Evolutionary conservation across 2,113 vertebrate genomes (phyloP).

Genomic region (Pseudopodoces humilis): DNA sequence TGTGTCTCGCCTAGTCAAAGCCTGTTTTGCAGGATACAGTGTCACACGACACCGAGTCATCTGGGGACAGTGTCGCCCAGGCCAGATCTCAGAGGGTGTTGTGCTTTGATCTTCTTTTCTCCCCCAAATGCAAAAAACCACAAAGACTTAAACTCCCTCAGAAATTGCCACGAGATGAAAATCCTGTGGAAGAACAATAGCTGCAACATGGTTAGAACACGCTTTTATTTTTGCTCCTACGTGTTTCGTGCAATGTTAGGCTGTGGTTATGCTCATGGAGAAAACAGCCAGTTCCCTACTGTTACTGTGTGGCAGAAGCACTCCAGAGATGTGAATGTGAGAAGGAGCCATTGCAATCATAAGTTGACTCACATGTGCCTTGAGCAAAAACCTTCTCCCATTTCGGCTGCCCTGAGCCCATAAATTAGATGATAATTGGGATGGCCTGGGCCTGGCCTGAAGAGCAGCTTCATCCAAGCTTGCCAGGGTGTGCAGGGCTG

Average conservation of each 20-base stretch:
- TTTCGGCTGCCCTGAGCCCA: not conserved
- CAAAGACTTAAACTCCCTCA: constrained; percentile 13
- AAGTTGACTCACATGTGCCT: not conserved
- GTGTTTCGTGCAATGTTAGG: not conserved
- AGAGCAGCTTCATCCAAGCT: not conserved
- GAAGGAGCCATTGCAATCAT: not conserved
- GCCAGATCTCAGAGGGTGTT: constrained; percentile 1
- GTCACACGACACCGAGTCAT: not conserved
- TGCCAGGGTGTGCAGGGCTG: not conserved
- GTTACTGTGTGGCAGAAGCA: constrained; percentile 17
- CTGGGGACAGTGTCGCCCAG: not conserved
- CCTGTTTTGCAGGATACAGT: not conserved
- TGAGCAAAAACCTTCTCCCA: not conserved
- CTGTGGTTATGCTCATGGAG: constrained; percentile 14
- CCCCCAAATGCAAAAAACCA: constrained; percentile 18
- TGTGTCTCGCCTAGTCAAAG: not conserved
- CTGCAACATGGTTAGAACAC: not conserved
- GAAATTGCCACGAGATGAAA: constrained; percentile 24
- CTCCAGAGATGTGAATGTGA: not conserved
- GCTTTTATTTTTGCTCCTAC: constrained; percentile 1
- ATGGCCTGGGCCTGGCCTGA: not conserved
- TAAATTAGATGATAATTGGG: not conserved
- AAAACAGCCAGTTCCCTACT: constrained; percentile 4
- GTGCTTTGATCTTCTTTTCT: constrained; percentile 5
- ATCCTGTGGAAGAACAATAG: constrained; percentile 34